Conservation (phyloP, 2,888 invertebrate species). For the Andrena bucephala region DNA sequence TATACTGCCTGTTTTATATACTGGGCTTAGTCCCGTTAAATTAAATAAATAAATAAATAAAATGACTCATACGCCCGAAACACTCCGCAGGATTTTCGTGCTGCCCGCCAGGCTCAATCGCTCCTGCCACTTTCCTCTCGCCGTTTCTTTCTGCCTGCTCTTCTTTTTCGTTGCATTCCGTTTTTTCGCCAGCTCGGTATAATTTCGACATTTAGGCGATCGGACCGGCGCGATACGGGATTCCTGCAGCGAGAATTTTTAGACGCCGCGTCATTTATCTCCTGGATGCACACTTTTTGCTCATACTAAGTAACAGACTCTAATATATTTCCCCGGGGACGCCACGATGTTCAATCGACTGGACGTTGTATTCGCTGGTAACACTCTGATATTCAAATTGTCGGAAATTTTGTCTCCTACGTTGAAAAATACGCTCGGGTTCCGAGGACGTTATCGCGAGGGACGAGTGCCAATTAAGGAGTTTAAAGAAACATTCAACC, state of each 20-base stretch:
- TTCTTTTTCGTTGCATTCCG: neutral
- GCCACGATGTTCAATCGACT: neutral
- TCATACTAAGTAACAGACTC: neutral
- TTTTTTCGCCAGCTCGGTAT: constrained; percentile 13
- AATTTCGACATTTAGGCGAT: constrained; percentile 25
- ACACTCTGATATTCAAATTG: neutral
- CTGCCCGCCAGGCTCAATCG: neutral
- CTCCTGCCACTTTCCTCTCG: neutral
- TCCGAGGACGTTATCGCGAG: neutral
- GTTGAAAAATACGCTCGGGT: too few species aligned
- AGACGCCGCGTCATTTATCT: constrained; percentile 25
- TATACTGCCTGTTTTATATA: too few species aligned
- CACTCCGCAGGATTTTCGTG: too few species aligned
- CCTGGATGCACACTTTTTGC: neutral
- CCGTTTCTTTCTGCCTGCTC: neutral
- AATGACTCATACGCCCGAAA: too few species aligned
- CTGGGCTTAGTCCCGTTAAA: too few species aligned
- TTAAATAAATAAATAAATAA: neutral
- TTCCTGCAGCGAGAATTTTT: constrained; percentile 17
- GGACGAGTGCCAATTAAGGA: neutral
- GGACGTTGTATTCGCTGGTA: too few species aligned
- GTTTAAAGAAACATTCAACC: neutral
- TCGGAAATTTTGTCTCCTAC: neutral
- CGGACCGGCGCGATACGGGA: constrained; percentile 10
- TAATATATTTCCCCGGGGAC: neutral